Evolutionary conservation across 2,113 vertebrate species (phyloP), one percentile per base, ranked within the genome.

Genomic region (Daphoenositta chrysoptera): DNA sequence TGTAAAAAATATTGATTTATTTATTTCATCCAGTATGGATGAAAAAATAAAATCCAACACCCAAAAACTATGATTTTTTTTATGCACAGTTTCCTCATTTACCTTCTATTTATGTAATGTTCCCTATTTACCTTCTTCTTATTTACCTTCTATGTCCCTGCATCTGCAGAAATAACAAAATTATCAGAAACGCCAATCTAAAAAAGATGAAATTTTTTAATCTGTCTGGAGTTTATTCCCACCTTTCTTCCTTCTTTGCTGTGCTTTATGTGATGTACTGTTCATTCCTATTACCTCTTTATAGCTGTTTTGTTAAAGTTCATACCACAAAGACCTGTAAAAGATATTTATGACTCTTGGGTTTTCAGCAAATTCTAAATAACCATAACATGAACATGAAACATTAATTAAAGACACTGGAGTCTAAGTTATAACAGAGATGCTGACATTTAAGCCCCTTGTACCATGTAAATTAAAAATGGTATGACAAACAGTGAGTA

Each of bases 281-380:
- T 90, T 97, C 96, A 95, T 97, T 97, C 96, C 93, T 97, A 97
- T 98, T 98, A 97, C 97, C 96, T 96, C 92, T 98, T 98, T 98
- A 98, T 96, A 97, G 97, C 96, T 98, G 96, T 98, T 98, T 98
- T 97, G 97, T 97, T 98, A 98, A 98, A 98, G 98, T 98, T 98
- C 97, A 97, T 97, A 98, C 97, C 84, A 77, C 97, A 97, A 98
- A 98, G 97, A 98, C 96, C 96, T 97, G 97, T 98, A 98, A 98
- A 98, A 97, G 83, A 97, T 98, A 98, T 98, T 98, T 98, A 98
- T 95, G 83, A 90, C 96, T 96, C 97, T 86, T 91, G 97, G 91
- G 98, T 92, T 97, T 98, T 97, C 97, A 96, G 89, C 79, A 97
- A 97, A 97, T 98, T 97, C 98, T 98, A 98, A 98, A 98, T 98